Base-by-base conservation (phyloP, 2,888 invertebrate genomes). In the Scelioninae gen. 2 region DNA sequence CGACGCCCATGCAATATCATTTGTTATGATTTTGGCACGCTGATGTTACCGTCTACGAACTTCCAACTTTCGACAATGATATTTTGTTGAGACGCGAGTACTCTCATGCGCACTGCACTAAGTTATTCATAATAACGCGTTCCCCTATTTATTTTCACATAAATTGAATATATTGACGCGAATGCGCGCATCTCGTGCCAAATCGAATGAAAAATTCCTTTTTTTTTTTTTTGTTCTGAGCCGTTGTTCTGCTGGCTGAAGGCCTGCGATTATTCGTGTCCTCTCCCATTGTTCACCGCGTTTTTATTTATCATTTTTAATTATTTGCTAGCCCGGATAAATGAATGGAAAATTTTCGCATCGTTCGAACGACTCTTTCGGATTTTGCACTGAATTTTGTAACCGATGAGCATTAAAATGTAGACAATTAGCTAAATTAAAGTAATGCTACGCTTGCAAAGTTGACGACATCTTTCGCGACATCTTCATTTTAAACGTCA, bases 11-110 rank as follows among this genome's bases (percentile, higher is more conserved):
- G 70, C 64, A 69, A 69, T 69, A 65, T 64, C 73, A 61, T 69
- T 70, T 65, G 61, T 69, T 74, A 74, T 60, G 61, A 60, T 69
- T 74, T 70, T 74, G 69, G 69, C 73, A 65, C 73, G 43, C 60
- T 35, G 22, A 15, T 63, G 53, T 48, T 53, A 33, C 53, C 69
- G 60, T 74, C 69, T 31, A 45, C 53, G 43, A 65, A 65, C 55
- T 60, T 65, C 35, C 60, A 63, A 60, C 65, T 67, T 18, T 6
- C 50, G 57, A 55, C 63, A 48, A 67, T 71, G 65, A 65, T 65
- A 65, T 74, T 69, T 69, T 45, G 60, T 64, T 53, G 50, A 37
- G 31, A 31, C 31, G 13, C 64, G 18, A 60, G 45, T 28, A 67
- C 46, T 65, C 41, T 65, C 46, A 46, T 58, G 43, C 35, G 16